Base-by-base conservation (phyloP, 1,140 invertebrate species). In the Drosophila ironensis region DNA sequence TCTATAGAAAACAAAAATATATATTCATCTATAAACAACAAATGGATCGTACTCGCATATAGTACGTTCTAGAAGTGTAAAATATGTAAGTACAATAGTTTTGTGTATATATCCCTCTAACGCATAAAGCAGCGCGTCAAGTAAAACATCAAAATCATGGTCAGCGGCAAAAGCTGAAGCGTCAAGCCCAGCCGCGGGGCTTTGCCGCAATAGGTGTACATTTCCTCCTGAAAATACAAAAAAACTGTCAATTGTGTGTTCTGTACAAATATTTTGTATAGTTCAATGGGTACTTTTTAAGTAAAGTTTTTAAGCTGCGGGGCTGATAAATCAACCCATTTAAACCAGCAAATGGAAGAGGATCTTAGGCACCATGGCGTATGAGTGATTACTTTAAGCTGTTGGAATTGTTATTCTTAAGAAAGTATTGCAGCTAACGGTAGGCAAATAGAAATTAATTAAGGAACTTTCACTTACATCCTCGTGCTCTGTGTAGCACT, bases 401-500 rank as follows among this genome's bases (percentile, higher is more conserved):
- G n/a, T n/a, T n/a, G n/a, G n/a, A n/a, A n/a, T n/a, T n/a, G n/a
- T n/a, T n/a, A n/a, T n/a, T n/a, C n/a, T n/a, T n/a, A n/a, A n/a
- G n/a, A n/a, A n/a, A n/a, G n/a, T n/a, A n/a, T n/a, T n/a, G n/a
- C n/a, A n/a, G n/a, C n/a, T n/a, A n/a, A n/a, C n/a, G n/a, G n/a
- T n/a, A n/a, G n/a, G n/a, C n/a, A n/a, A n/a, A n/a, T n/a, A n/a
- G n/a, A n/a, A n/a, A n/a, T 3, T 27, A 12, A 3, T 8, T 12
- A 14, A 12, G 1, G 7, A 6, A n/a, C n/a, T n/a, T 30, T 3
- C 19, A 76, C 87, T 89, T 89, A 94, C 94, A 88, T 93, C 87
- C 22, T 93, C 92, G 91, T 96, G 93, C 66, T 94, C 92, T 33
- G 95, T 95, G 72, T 92, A 96, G 81, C 95, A 96, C 46, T 93